Conservation (phyloP, 2,797 vertebrate species). For the Platyrinchus mystaceus region DNA sequence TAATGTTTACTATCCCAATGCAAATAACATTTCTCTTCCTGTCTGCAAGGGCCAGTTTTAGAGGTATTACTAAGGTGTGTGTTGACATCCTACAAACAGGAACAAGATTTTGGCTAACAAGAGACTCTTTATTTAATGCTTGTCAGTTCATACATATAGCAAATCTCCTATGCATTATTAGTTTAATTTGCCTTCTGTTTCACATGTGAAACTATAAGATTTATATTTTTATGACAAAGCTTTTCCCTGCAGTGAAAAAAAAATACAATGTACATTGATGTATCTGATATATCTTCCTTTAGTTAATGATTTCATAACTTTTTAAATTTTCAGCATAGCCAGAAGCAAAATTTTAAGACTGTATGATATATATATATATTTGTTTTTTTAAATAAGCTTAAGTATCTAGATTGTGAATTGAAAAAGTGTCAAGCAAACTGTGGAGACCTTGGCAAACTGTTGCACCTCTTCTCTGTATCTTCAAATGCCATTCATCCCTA, state of each 20-base stretch:
- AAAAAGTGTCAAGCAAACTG: neutral
- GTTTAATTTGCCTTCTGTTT: slow-evolving; percentile 18
- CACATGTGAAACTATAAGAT: neutral
- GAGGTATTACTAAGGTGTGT: neutral
- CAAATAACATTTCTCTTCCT: slow-evolving; percentile 49
- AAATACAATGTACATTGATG: neutral
- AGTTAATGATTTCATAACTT: neutral
- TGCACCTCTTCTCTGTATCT: neutral
- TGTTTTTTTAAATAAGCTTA: no score
- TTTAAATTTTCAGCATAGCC: neutral
- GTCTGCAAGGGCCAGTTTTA: slow-evolving; percentile 3
- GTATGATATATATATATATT: neutral
- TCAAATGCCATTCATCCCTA: fast-evolving
- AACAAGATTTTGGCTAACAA: neutral
- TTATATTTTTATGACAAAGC: neutral
- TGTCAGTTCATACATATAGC: neutral
- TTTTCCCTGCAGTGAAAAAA: neutral
- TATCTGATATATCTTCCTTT: neutral
- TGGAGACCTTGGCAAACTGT: neutral
- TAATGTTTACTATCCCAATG: slow-evolving; percentile 35
- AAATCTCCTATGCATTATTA: neutral
- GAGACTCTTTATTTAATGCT: neutral
- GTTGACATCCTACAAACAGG: neutral
- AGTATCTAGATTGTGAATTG: neutral
- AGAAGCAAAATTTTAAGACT: neutral